These are phyloP conservation scores for Hepsetus odoe DNA, from an alignment of 2,113 vertebrate species.

Conservation along the genomic window DNA sequence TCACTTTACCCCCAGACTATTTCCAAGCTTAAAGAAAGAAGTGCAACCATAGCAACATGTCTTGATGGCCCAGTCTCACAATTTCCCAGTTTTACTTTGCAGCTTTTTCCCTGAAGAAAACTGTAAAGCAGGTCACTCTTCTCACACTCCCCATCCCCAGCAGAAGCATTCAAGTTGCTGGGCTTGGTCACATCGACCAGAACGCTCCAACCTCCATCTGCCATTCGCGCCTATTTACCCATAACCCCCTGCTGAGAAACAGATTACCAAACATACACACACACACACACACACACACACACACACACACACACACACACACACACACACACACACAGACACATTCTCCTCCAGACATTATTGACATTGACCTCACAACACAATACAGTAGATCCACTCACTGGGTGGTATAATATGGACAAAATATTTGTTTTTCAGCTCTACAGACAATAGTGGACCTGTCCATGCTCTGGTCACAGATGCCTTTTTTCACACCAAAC, in stretches of 20 bases:
- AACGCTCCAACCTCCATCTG: conserved; percentile 45
- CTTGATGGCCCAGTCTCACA: background rate
- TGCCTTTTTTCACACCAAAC: too few relatives aligned
- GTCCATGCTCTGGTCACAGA: background rate
- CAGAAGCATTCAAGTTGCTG: conserved; percentile 9
- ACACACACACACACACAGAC: conserved; percentile 11
- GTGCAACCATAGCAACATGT: conserved; percentile 8
- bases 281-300: conserved; percentile 12
- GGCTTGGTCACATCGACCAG: conserved; percentile 29
- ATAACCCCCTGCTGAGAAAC: conserved; percentile 42
- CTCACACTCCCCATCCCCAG: conserved; percentile 7
- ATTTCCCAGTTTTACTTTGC: conserved; percentile 23
- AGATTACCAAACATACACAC: conserved; percentile 31
- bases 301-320: conserved; percentile 6
- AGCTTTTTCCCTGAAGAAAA: conserved; percentile 31
- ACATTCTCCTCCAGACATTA: conserved; percentile 29
- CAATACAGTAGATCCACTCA: background rate
- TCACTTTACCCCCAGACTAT: too few relatives aligned
- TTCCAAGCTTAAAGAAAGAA: background rate
- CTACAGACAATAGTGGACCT: background rate
- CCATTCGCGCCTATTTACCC: conserved; percentile 31
- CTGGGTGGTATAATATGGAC: background rate
- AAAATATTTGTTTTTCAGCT: background rate
- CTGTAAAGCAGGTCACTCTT: conserved; percentile 17
- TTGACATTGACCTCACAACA: conserved; percentile 30